phyloP scores from a whole-genome alignment of 2,113 vertebrate species.

The Patagioenas fasciata region DNA sequence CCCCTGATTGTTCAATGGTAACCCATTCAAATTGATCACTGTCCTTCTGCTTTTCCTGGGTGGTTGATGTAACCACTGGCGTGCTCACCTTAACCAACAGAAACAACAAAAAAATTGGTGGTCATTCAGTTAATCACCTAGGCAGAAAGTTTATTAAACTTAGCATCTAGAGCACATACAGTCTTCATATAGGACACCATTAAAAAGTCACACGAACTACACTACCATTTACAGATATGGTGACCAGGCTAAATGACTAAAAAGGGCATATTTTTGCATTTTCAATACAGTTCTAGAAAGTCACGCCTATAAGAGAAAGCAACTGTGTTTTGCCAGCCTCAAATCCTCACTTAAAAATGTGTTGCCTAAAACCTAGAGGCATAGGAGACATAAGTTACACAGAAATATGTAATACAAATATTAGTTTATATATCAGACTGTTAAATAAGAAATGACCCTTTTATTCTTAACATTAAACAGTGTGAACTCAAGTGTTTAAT shows the following conservation, averaged over 20 bases:
- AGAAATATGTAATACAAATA: neutral
- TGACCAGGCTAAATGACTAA: neutral
- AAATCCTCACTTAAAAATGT: neutral
- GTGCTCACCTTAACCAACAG: slow-evolving; percentile 87
- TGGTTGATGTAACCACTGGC: slow-evolving; percentile 89
- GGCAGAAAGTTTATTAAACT: neutral
- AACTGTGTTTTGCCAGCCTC: neutral
- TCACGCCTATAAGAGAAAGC: rapidly evolving
- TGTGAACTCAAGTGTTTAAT: neutral
- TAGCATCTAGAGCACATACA: neutral
- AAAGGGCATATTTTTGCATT: neutral
- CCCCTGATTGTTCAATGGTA: slow-evolving; percentile 96
- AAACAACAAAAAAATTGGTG: neutral
- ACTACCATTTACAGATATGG: neutral
- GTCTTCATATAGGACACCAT: neutral
- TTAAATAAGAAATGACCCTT: neutral
- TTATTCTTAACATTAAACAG: neutral
- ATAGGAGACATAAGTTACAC: neutral
- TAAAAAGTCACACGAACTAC: neutral
- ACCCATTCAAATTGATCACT: slow-evolving; percentile 99
- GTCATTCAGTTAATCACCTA: neutral
- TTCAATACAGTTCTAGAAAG: neutral
- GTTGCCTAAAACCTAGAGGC: neutral
- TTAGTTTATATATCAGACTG: neutral
- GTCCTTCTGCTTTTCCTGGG: slow-evolving; percentile 97